Conservation (phyloP, 2,888 invertebrate genomes). For the Orthosia cruda region DNA sequence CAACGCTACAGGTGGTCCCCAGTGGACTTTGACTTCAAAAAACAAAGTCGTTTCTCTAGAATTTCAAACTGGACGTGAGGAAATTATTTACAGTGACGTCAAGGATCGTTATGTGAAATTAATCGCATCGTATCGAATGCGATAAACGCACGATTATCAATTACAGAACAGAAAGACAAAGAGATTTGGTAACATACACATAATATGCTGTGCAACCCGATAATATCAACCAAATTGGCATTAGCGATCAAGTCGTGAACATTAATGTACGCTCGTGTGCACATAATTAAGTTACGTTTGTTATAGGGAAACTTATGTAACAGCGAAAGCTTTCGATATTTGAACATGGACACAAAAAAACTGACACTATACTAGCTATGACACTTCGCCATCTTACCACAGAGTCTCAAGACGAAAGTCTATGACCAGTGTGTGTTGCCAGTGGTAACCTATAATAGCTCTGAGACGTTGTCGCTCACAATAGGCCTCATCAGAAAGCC, state of each 20-base stretch:
- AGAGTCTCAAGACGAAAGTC: too few species aligned
- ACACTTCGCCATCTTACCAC: too few species aligned
- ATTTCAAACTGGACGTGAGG: neutral
- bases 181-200: constrained; percentile 79
- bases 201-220: constrained; percentile 73
- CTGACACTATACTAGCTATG: neutral
- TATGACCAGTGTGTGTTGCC: too few species aligned
- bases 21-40: neutral
- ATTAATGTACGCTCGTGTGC: constrained; percentile 86
- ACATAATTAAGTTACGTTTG: constrained; percentile 77
- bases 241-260: constrained; percentile 84
- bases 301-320: constrained; percentile 66
- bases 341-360: constrained; percentile 36
- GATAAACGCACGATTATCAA: constrained; percentile 75
- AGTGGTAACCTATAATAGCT: too few species aligned
- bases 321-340: constrained; percentile 62
- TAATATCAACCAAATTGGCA: constrained; percentile 83
- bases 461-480: too few species aligned
- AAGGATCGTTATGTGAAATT: constrained; percentile 16
- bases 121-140: constrained; percentile 64
- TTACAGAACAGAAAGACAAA: constrained; percentile 79
- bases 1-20: neutral
- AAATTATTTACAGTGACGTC: constrained; percentile 28
- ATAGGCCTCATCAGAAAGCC: too few species aligned
- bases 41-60: neutral